Evolutionary conservation across 2,113 vertebrate species (phyloP).

Genomic region (Eonycteris spelaea): DNA sequence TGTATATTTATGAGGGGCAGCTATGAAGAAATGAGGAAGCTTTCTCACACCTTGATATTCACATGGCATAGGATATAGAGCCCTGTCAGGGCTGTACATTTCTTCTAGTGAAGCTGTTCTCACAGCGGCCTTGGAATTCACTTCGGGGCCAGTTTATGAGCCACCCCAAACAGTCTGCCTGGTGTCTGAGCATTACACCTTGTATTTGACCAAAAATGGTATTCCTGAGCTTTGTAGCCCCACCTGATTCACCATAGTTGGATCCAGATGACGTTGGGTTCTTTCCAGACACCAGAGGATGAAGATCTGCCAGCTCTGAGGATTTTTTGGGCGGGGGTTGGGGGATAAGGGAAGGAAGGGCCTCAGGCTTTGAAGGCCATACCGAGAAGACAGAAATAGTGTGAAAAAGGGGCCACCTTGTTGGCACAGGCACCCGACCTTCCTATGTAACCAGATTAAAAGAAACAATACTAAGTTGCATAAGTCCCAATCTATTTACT

Average conservation of each 20-base stretch:
- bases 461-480: background rate
- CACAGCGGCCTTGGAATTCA: slow-evolving; percentile 44
- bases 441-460: background rate
- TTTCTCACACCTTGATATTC: background rate
- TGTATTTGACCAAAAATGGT: slow-evolving; percentile 72
- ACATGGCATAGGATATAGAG: no score
- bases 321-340: background rate
- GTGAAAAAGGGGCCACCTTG: background rate
- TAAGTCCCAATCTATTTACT: background rate
- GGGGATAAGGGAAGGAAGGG: no score
- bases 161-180: slow-evolving; percentile 32
- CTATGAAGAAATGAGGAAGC: background rate
- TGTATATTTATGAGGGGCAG: background rate
- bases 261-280: slow-evolving; percentile 30
- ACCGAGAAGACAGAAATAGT: background rate
- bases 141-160: slow-evolving; percentile 52
- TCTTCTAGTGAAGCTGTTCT: background rate
- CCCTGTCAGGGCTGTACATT: background rate
- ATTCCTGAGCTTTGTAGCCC: slow-evolving; percentile 49
- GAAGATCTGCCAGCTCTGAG: slow-evolving; percentile 44
- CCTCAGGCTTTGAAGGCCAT: background rate
- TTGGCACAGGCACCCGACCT: background rate
- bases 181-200: slow-evolving; percentile 23
- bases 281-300: slow-evolving; percentile 59
- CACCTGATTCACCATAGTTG: slow-evolving; percentile 68